A percentile compares a stretch with the other conserved stretches of the same genome.
Conservation (phyloP, 2,888 invertebrate species). For the Cancer borealis region DNA sequence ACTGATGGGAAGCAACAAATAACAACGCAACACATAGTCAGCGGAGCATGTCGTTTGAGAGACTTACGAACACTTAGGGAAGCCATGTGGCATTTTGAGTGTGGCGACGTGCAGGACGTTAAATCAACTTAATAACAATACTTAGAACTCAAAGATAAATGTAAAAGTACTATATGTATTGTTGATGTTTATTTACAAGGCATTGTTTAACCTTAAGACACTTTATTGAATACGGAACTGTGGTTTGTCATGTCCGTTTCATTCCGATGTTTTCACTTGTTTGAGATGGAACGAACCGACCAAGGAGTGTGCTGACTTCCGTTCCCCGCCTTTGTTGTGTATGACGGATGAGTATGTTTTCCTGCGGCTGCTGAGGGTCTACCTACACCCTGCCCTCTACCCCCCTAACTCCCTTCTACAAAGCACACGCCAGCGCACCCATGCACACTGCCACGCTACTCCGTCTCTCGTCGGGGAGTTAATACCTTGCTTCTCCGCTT, state of each 20-base stretch:
- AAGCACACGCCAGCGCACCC: not conserved
- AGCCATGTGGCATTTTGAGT: not conserved
- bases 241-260: not conserved
- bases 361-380: not conserved
- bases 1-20: not conserved
- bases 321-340: not conserved
- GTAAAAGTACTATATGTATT: not conserved
- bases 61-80: not conserved
- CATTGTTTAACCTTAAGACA: not conserved
- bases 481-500: too few relatives aligned
- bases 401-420: not conserved
- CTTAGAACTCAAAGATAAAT: not conserved
- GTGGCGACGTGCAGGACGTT: not conserved
- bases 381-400: not conserved
- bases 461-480: not conserved
- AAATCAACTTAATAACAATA: not conserved
- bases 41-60: not conserved
- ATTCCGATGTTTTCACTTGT: not conserved
- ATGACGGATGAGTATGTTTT: not conserved
- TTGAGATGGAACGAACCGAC: constrained; percentile 13
- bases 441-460: not conserved
- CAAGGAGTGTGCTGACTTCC: not conserved
- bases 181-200: not conserved
- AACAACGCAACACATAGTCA: not conserved
- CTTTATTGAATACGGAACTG: not conserved